phyloP scores from a whole-genome alignment of 1,140 invertebrate species.

The Drosophila parvula region DNA sequence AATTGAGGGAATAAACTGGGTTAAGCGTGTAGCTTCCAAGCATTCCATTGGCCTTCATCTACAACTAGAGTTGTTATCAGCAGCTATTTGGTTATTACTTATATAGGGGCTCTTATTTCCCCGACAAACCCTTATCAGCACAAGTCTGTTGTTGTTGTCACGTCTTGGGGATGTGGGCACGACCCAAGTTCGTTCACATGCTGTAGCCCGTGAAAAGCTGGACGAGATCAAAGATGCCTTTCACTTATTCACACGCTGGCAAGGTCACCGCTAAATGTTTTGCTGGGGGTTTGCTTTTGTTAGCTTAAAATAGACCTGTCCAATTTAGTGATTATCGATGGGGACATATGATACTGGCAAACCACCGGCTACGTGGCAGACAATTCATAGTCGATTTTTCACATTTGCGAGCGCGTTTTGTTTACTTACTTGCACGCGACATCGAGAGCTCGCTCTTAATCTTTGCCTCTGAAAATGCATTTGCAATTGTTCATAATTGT shows the following conservation, averaged over 20 bases:
- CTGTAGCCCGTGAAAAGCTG: slow-evolving; percentile 23
- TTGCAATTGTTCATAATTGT: slow-evolving; percentile 34
- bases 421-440: slow-evolving; percentile 45
- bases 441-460: slow-evolving; percentile 15
- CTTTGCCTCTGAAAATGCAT: slow-evolving; percentile 19
- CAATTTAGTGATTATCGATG: slow-evolving; percentile 46
- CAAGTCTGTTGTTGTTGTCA: slow-evolving; percentile 25
- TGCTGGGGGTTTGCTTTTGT: slow-evolving; percentile 35
- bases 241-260: slow-evolving; percentile 34
- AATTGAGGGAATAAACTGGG: background rate
- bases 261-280: slow-evolving; percentile 45
- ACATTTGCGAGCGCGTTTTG: slow-evolving; percentile 13
- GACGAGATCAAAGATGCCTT: slow-evolving; percentile 41
- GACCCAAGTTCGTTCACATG: slow-evolving; percentile 46
- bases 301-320: slow-evolving; percentile 48
- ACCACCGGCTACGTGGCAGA: slow-evolving; percentile 6
- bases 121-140: slow-evolving; percentile 25
- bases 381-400: slow-evolving; percentile 5
- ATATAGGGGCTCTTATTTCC: slow-evolving; percentile 19
- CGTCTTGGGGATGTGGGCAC: slow-evolving; percentile 35
- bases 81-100: slow-evolving; percentile 15
- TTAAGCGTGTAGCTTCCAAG: background rate
- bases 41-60: slow-evolving; percentile 31
- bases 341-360: slow-evolving; percentile 11
- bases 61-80: slow-evolving; percentile 33